Evolutionary conservation across 2,888 invertebrate species (phyloP).

Genomic region (Tenthredo amoena): DNA sequence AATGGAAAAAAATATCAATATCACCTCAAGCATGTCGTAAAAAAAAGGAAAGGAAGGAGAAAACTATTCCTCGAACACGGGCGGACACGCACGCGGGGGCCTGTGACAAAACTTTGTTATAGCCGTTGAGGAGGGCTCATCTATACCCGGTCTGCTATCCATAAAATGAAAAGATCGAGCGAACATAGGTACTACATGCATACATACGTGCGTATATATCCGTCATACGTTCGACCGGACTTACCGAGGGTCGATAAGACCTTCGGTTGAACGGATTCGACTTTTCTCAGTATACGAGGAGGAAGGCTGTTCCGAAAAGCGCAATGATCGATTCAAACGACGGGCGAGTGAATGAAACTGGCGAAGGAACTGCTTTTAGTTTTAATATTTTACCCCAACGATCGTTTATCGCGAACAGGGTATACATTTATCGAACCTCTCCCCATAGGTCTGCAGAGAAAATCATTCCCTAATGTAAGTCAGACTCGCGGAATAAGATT

Average conservation of each 20-base stretch:
- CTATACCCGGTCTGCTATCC: background rate
- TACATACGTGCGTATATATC: background rate
- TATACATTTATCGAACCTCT: background rate
- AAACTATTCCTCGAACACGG: conserved; percentile 19
- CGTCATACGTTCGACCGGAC: background rate
- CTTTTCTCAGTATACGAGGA: background rate
- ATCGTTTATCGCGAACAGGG: background rate
- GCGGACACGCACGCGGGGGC: background rate
- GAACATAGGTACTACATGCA: background rate
- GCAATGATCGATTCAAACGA: conserved; percentile 6
- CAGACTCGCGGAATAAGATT: background rate
- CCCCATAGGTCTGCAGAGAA: background rate
- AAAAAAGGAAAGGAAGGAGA: background rate
- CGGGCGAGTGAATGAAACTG: conserved; percentile 13
- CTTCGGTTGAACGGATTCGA: background rate
- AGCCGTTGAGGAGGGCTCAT: background rate
- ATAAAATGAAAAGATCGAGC: background rate
- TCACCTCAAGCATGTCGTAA: conserved; percentile 36
- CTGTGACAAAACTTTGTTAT: background rate
- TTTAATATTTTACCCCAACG: conserved; percentile 24
- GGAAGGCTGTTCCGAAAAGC: background rate
- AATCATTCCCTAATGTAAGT: background rate
- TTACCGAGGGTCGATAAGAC: background rate
- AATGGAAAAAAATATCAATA: conserved; percentile 39
- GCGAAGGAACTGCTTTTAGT: background rate